These are phyloP conservation scores for Lampropteryx suffumata DNA, from an alignment of 2,888 invertebrate species.

Conservation along the genomic window DNA sequence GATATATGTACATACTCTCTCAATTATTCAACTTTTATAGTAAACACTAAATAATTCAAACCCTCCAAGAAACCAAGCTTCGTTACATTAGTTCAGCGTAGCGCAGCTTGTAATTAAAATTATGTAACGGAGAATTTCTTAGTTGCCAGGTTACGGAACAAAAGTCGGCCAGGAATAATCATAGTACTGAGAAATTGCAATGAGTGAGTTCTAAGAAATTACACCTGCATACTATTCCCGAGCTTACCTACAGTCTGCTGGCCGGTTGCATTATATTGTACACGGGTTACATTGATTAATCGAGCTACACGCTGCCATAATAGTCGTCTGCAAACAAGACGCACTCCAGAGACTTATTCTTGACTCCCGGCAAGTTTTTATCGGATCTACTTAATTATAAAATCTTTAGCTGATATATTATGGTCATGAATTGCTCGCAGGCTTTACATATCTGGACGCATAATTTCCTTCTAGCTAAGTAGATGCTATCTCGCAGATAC, in stretches of 20 bases:
- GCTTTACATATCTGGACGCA: constrained; percentile 22
- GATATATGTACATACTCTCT: background rate
- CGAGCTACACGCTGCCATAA: constrained; percentile 1
- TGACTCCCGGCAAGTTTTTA: constrained; percentile 16
- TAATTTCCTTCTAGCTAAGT: constrained; percentile 2
- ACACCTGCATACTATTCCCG: constrained; percentile 24
- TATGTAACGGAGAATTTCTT: constrained; percentile 23
- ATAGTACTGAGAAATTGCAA: constrained; percentile 26
- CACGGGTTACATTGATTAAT: constrained; percentile 14
- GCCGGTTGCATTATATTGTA: constrained; percentile 17
- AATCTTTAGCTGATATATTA: constrained; percentile 24
- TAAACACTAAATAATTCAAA: background rate
- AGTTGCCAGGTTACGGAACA: constrained; percentile 19
- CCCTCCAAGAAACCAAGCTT: background rate
- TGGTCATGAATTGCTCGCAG: constrained; percentile 21
- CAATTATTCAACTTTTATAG: background rate
- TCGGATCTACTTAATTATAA: constrained; percentile 31
- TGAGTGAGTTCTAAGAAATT: constrained; percentile 29
- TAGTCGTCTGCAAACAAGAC: constrained; percentile 8
- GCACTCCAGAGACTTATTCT: constrained; percentile 5
- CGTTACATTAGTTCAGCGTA: constrained; percentile 1
- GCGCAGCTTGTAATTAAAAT: constrained; percentile 18
- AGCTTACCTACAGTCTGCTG: constrained; percentile 6
- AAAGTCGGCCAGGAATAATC: constrained; percentile 19
- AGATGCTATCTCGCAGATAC: constrained; percentile 6